Conservation (phyloP, 2,888 invertebrate genomes). For the Hoplodrina blanda region DNA sequence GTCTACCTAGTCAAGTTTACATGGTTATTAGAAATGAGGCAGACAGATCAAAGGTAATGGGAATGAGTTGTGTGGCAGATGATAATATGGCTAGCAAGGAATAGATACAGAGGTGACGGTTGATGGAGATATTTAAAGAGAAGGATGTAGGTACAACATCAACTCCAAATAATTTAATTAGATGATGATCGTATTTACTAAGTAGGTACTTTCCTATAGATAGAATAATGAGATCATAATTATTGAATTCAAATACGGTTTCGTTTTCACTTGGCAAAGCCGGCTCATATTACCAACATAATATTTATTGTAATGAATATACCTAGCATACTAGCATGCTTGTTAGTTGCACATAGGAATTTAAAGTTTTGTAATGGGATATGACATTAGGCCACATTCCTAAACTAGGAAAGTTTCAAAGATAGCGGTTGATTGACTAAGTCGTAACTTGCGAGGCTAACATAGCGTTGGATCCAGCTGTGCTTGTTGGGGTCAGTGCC, state of each 20-base stretch:
- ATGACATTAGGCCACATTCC: slow-evolving; percentile 17
- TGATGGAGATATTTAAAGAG: not conserved
- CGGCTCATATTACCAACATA: not conserved
- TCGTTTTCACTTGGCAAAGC: slow-evolving; percentile 18
- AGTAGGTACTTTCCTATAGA: not conserved
- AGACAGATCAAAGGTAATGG: not conserved
- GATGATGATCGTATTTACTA: not conserved
- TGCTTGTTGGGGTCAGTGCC: not conserved
- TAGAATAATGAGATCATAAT: not conserved
- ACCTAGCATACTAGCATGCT: slow-evolving; percentile 18
- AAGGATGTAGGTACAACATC: too few relatives aligned
- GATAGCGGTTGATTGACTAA: slow-evolving; percentile 5
- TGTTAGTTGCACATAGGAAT: slow-evolving; percentile 16
- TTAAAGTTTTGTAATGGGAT: slow-evolving; percentile 22
- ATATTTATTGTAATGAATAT: slow-evolving; percentile 7
- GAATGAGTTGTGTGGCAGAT: not conserved
- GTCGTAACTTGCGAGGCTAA: not conserved
- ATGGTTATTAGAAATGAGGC: not conserved
- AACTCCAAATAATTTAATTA: too few relatives aligned
- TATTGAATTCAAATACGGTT: not conserved
- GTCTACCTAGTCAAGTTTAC: too few relatives aligned
- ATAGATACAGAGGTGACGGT: not conserved
- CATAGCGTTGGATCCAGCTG: not conserved
- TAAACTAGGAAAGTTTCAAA: not conserved
- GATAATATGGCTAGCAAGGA: not conserved